Base-by-base conservation (phyloP, 1,140 invertebrate genomes). In the Bactericera cockerelli region DNA sequence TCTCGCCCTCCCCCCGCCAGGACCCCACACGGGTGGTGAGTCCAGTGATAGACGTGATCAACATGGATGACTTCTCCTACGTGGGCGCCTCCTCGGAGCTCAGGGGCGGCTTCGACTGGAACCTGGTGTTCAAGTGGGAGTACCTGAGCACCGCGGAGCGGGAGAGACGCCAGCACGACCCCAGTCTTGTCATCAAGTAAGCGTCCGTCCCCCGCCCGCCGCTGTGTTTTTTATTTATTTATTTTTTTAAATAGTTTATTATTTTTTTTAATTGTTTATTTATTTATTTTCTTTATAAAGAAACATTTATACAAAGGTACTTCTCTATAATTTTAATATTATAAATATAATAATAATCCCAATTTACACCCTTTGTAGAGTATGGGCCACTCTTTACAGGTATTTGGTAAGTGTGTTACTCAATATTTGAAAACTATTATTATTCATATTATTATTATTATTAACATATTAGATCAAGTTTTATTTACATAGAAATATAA, bases 61-160 rank as follows among this genome's bases (percentile, higher is more conserved):
- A 90, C 72, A 96, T 97, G 85, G 92, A 96, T 68, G 92, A 86
- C n/a, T 97, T 98, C 69, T 87, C 94, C 72, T 98, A 95, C 72
- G 93, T 96, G 59, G 90, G 87, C 6, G 91, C 88, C 13, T 93
- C 87, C 26, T 85, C 91, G 4, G 87, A 94, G 73, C 75, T 94
- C 26, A 79, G 91, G 61, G 87, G 92, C 56, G 93, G 93, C 14
- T 99, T 98, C 72, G 93, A 98, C 74, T 99, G 94, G 94, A 97
- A 95, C 75, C 76, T 98, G 26, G 93, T 94, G 49, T 84, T 85
- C 67, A 90, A 95, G 75, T 96, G 92, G 94, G 93, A 98, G 69
- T 92, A 93, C 69, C 79, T 98, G 57, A 89, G 87, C 39, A 82
- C 87, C 59, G 71, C 80, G 0, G 92, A 94, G 67, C 76, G 89